Conservation (phyloP, 1,140 invertebrate genomes). For the Ptiloglossa arizonensis region DNA sequence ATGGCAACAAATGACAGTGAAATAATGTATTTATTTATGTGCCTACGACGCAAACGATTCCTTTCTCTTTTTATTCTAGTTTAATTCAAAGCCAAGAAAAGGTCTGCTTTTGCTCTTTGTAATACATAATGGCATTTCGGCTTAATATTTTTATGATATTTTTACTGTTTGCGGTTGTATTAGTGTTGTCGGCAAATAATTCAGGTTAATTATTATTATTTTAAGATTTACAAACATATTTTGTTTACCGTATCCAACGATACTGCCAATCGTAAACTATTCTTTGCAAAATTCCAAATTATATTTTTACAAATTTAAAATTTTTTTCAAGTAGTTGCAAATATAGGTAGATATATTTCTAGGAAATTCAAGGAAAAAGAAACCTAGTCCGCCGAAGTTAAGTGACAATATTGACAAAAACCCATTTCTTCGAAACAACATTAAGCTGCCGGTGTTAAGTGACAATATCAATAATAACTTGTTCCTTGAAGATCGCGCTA, state of each 20-base stretch:
- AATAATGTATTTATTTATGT: background rate
- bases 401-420: background rate
- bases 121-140: conserved; percentile 6
- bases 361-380: conserved; percentile 15
- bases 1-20: background rate
- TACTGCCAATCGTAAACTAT: background rate
- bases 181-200: background rate
- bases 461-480: background rate
- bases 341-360: conserved; percentile 10
- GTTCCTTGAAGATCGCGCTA: conserved; percentile 1
- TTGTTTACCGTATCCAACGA: background rate
- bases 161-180: background rate
- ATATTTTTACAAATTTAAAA: background rate
- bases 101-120: background rate
- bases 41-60: background rate
- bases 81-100: background rate
- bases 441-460: background rate
- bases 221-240: background rate
- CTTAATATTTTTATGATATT: background rate
- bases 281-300: too few species aligned
- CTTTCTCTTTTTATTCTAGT: background rate
- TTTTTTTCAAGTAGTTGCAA: background rate
- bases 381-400: background rate
- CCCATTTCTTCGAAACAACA: conserved; percentile 4
- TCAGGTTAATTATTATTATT: conserved; percentile 26